Conservation (phyloP, 2,113 vertebrate species). For the Pedetes capensis region DNA sequence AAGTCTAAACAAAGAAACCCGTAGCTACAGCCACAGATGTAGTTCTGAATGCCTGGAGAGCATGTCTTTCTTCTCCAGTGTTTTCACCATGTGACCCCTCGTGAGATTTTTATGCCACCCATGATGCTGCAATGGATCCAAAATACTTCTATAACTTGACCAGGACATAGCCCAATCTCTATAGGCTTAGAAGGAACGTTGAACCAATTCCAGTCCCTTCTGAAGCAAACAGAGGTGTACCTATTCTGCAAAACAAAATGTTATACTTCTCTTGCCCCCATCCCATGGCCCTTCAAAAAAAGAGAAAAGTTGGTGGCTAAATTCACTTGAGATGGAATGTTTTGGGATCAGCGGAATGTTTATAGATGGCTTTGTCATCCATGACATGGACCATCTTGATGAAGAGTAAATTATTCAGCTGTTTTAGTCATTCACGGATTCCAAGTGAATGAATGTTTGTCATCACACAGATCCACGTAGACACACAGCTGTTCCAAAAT, state of each 20-base stretch:
- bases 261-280: not conserved
- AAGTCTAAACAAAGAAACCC: not conserved
- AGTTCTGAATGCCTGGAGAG: not conserved
- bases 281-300: not conserved
- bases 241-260: not conserved
- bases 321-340: conserved; percentile 8
- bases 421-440: not conserved
- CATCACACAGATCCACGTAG: not conserved
- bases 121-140: not conserved
- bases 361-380: not conserved
- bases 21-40: not conserved
- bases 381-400: not conserved
- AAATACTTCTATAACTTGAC: not conserved
- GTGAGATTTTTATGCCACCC: not conserved
- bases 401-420: not conserved
- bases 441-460: not conserved
- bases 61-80: not conserved
- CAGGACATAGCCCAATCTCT: not conserved
- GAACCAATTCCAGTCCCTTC: not conserved
- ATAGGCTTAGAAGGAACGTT: not conserved
- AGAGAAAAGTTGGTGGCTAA: not conserved
- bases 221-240: conserved; percentile 17
- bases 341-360: not conserved
- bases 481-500: not conserved
- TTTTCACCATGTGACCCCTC: not conserved